Conservation (phyloP, 37 sponge, comb jelly and placozoan genomes). For the Halisarca cf. caerulea region DNA sequence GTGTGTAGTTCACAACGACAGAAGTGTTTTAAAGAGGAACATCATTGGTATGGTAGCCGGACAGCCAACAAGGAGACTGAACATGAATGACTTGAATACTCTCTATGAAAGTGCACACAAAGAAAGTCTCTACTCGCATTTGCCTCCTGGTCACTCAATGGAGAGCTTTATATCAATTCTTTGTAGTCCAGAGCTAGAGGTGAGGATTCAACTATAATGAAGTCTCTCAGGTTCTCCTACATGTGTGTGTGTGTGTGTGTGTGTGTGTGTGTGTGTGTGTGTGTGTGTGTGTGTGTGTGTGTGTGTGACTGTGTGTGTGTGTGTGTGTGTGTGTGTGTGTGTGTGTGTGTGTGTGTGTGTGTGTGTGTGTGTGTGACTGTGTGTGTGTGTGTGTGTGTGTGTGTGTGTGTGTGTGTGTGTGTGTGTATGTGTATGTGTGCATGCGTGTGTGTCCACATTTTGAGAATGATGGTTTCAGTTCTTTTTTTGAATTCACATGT, state of each 20-base stretch:
- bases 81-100: neutral
- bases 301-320: too few species aligned
- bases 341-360: too few species aligned
- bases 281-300: too few species aligned
- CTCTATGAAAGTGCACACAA: neutral
- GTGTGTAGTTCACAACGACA: neutral
- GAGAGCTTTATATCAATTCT: neutral
- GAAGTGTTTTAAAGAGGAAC: slow-evolving; percentile 28
- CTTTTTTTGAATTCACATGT: too few species aligned
- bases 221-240: neutral
- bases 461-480: too few species aligned
- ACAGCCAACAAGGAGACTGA: neutral
- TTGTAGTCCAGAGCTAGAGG: slow-evolving; percentile 1
- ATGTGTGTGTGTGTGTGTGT: neutral
- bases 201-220: neutral
- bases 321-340: too few species aligned
- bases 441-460: too few species aligned
- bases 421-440: too few species aligned
- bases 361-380: too few species aligned
- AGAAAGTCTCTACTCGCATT: neutral
- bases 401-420: too few species aligned
- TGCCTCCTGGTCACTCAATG: neutral
- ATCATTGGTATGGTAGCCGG: slow-evolving; percentile 38
- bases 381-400: too few species aligned
- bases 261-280: too few species aligned